A percentile compares a stretch with the other conserved stretches of the same genome.
phyloP scores from a whole-genome alignment of 2,113 vertebrate species.

The Melanostigma gelatinosum region DNA sequence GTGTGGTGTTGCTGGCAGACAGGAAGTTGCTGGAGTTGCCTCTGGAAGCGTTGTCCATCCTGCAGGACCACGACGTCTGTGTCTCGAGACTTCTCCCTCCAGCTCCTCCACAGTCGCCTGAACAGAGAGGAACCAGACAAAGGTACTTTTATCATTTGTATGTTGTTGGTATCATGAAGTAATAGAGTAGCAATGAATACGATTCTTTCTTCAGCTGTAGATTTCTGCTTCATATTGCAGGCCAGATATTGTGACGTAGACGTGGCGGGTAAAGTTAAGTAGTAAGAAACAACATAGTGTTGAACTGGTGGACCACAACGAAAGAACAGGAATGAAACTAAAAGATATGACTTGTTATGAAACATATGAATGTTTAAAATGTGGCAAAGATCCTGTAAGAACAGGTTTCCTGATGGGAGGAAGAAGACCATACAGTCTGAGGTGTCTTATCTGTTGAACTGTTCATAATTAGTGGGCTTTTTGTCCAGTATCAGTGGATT shows the following conservation, averaged over 20 bases:
- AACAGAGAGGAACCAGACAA: conserved; percentile 67
- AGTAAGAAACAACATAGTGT: neutral
- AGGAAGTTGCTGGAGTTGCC: conserved; percentile 85
- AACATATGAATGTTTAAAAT: neutral
- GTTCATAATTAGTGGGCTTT: neutral
- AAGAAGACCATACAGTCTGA: neutral
- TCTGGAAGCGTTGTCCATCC: conserved; percentile 84
- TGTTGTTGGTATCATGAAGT: neutral
- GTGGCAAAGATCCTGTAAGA: neutral
- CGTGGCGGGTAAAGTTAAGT: neutral
- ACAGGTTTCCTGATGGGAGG: too few relatives aligned
- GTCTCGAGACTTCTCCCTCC: conserved; percentile 89
- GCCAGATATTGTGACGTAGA: neutral
- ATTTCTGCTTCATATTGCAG: neutral
- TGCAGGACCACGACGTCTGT: conserved; percentile 80
- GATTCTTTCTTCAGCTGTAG: neutral
- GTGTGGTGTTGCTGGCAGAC: conserved; percentile 85
- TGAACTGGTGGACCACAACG: neutral
- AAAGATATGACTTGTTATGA: neutral
- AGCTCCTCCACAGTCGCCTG: conserved; percentile 85
- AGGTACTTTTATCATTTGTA: conserved; percentile 69
- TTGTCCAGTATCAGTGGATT: neutral
- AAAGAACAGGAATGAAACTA: neutral
- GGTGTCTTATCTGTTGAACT: neutral
- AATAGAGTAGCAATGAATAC: neutral